Percentiles rank a stretch among this genome's conserved stretches.
Evolutionary conservation across 2,888 invertebrate genomes (phyloP).

Genomic region (Erebia palarica): DNA sequence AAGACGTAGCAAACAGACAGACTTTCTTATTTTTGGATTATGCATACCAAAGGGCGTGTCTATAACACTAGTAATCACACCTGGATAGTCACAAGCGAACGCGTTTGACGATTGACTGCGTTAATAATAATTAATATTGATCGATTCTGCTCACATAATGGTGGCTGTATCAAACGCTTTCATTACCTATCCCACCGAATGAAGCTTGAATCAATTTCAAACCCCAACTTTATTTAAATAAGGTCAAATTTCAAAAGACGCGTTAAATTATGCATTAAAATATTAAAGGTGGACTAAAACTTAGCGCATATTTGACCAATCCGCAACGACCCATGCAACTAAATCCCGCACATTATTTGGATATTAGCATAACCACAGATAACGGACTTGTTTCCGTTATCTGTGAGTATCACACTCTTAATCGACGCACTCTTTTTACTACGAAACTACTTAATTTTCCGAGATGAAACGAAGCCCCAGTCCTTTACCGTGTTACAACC

Average conservation of each 20-base stretch:
- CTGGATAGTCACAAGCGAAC: slow-evolving; percentile 17
- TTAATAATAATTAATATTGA: slow-evolving; percentile 33
- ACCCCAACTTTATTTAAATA: neutral
- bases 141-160: slow-evolving; percentile 32
- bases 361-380: too few species aligned
- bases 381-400: too few species aligned
- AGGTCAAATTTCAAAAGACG: neutral
- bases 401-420: too few species aligned
- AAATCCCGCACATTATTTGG: too few species aligned
- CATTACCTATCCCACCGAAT: slow-evolving; percentile 18
- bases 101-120: slow-evolving; percentile 26
- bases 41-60: neutral
- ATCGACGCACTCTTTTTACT: too few species aligned
- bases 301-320: neutral
- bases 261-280: neutral
- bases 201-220: neutral
- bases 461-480: too few species aligned
- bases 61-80: slow-evolving; percentile 14
- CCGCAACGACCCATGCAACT: neutral
- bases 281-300: neutral
- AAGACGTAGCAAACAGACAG: too few species aligned
- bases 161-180: slow-evolving; percentile 27
- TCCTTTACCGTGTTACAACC: too few species aligned
- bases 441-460: too few species aligned
- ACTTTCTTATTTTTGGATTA: too few species aligned